Percentiles rank a stretch among this genome's conserved stretches.
These are phyloP conservation scores for Yponomeuta malinellus DNA, from an alignment of 2,888 invertebrate genomes.

Conservation along the genomic window DNA sequence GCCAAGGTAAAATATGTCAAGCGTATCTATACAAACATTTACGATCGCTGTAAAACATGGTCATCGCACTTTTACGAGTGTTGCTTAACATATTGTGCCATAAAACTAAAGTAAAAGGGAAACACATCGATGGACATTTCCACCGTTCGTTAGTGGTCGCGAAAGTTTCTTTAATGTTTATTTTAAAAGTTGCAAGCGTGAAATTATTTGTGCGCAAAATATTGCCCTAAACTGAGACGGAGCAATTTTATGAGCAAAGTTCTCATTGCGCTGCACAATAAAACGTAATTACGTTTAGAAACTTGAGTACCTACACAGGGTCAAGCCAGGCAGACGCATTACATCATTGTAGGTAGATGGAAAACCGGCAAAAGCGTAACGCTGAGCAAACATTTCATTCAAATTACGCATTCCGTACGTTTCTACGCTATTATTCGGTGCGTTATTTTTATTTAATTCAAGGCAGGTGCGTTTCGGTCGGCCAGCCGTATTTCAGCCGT, in stretches of 20 bases:
- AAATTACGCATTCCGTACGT: slow-evolving; percentile 36
- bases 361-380: neutral
- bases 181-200: neutral
- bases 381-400: slow-evolving; percentile 2
- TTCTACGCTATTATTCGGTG: slow-evolving; percentile 44
- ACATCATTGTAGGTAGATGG: neutral
- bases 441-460: slow-evolving; percentile 74
- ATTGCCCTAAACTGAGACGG: neutral
- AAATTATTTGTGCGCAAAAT: slow-evolving; percentile 1
- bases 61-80: slow-evolving; percentile 60
- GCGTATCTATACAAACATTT: slow-evolving; percentile 29
- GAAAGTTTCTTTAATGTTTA: slow-evolving; percentile 4
- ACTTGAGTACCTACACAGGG: neutral
- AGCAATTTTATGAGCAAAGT: neutral
- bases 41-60: slow-evolving; percentile 62
- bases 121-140: slow-evolving; percentile 50
- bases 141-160: slow-evolving; percentile 47
- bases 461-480: slow-evolving; percentile 49
- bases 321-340: neutral
- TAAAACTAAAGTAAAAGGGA: slow-evolving; percentile 51
- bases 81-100: slow-evolving; percentile 63
- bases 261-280: neutral
- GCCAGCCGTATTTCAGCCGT: slow-evolving; percentile 53
- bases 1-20: neutral
- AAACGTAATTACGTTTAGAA: neutral